These are phyloP conservation scores for Tyrannus savana DNA, from an alignment of 2,113 vertebrate genomes.

Conservation along the genomic window DNA sequence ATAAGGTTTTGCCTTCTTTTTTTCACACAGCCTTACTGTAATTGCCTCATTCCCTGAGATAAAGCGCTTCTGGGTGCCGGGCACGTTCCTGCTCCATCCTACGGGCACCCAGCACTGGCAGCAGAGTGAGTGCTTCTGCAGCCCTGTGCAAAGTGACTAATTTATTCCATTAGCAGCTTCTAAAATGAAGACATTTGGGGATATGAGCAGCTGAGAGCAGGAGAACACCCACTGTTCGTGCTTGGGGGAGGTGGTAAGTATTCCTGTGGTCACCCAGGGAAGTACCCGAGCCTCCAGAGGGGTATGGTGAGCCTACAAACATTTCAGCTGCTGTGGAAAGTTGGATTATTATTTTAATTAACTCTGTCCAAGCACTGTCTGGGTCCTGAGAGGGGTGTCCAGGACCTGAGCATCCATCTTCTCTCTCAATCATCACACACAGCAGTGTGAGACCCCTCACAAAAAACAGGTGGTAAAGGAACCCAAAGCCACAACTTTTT, in stretches of 20 bases:
- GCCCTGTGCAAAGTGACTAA: background rate
- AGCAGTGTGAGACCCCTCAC: fast-evolving
- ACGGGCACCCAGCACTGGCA: fast-evolving
- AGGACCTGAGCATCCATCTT: background rate
- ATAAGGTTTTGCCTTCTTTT: fast-evolving
- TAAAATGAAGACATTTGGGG: background rate
- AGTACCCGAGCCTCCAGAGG: background rate
- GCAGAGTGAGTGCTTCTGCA: fast-evolving
- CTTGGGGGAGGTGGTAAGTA: fast-evolving
- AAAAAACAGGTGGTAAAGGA: background rate
- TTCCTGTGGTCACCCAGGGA: background rate
- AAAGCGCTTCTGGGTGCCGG: background rate
- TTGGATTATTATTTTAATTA: background rate
- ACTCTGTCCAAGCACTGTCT: background rate
- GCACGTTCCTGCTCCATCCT: background rate
- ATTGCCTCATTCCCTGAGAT: background rate
- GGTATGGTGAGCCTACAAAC: fast-evolving
- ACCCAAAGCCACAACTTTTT: background rate
- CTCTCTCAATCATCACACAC: fast-evolving
- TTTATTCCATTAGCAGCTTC: background rate
- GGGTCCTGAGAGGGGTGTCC: background rate
- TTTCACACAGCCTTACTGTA: too few species aligned
- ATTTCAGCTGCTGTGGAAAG: background rate
- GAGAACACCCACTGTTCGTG: fast-evolving
- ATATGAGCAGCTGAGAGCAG: background rate